Base-by-base conservation (phyloP, 1,140 invertebrate genomes). In the Agraylea sexmaculata region DNA sequence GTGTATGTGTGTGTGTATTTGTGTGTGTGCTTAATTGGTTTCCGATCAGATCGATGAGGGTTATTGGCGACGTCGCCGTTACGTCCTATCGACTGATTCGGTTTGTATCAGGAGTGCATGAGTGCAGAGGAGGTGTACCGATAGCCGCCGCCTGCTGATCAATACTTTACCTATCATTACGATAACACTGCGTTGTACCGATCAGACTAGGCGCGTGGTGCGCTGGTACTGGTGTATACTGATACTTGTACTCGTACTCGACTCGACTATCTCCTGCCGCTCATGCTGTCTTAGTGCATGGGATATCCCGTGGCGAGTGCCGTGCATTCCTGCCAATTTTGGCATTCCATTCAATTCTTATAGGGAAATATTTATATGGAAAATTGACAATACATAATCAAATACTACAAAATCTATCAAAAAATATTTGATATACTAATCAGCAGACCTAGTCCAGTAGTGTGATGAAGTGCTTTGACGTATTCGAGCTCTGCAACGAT, bases 61-160 rank as follows among this genome's bases (percentile, higher is more conserved):
- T n/a, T n/a, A 45, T 45, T 49, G 47, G 42, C 40, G 43, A 46
- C 40, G 45, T n/a, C n/a, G 40, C 39, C 43, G 47, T 49, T 49
- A 49, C 43, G 42, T 49, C 40, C 47, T 46, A 49, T 49, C 47
- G 47, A 49, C 47, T 49, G 47, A 49, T 49, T 49, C 43, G 47
- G 47, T 45, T 49, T 49, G 45, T 37, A 46, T 43, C 33, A 49
- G 47, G 47, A 46, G 18, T 25, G 29, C 47, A 49, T 40, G 17
- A 27, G 11, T 22, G 16, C 16, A 18, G 20, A 43, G 43, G 47
- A 49, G 47, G 34, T 49, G 41, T n/a, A 37, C 43, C 37, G 42
- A 49, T 49, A 42, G 28, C n/a, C n/a, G n/a, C n/a, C n/a, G n/a
- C n/a, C n/a, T n/a, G n/a, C n/a, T n/a, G n/a, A n/a, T n/a, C n/a